Percentiles rank a stretch among this genome's conserved stretches.
These are phyloP conservation scores for Tapirus terrestris DNA, from an alignment of 2,113 vertebrate species.

Conservation along the genomic window DNA sequence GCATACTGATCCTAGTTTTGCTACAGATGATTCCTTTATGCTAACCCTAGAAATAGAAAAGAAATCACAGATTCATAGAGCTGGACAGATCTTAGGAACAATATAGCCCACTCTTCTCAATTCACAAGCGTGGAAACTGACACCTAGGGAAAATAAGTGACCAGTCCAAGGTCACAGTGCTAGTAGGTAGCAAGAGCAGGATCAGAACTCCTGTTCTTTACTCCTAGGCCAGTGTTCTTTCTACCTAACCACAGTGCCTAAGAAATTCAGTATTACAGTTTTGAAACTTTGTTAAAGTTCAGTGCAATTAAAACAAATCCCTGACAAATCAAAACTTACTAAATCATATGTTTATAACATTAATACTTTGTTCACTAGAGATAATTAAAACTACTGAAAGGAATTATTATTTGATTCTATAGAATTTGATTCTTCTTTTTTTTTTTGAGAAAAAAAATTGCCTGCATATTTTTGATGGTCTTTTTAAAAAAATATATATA, in stretches of 20 bases:
- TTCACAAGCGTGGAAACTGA: background rate
- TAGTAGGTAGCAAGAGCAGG: background rate
- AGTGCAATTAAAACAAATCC: background rate
- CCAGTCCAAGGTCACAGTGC: background rate
- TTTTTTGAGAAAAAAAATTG: constrained; percentile 29
- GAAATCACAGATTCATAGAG: constrained; percentile 41
- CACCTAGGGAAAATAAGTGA: background rate
- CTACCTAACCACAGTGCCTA: background rate
- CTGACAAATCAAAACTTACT: background rate
- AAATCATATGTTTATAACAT: background rate
- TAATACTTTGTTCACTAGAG: background rate
- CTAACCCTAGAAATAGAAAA: constrained; percentile 91
- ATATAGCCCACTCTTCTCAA: background rate
- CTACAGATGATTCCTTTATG: constrained; percentile 99
- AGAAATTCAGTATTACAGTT: background rate
- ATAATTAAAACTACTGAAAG: background rate
- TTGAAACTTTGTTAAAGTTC: background rate
- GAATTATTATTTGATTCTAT: background rate
- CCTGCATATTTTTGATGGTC: background rate
- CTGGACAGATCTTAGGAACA: background rate
- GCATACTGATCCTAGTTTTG: constrained; percentile 99
- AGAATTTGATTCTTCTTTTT: background rate
- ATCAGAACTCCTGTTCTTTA: background rate
- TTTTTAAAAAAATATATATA: background rate
- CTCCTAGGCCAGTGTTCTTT: background rate